Evolutionary conservation across 2,797 vertebrate species (phyloP).

Genomic region (Clarias laeviceps): DNA sequence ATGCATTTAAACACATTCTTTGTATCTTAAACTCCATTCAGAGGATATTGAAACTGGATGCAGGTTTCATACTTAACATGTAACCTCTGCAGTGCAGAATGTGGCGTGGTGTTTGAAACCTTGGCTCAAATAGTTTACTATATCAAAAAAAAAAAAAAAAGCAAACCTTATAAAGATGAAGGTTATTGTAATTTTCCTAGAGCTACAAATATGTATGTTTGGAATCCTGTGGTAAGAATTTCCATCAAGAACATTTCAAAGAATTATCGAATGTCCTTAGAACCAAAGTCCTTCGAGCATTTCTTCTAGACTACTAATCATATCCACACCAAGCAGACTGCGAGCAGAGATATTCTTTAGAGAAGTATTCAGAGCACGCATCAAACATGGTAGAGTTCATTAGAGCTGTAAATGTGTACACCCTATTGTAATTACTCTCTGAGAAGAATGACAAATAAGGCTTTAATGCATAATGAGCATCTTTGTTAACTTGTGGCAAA

Average conservation of each 20-base stretch:
- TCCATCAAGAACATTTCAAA: background rate
- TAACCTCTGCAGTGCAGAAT: background rate
- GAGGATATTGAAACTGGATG: background rate
- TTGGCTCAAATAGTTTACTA: background rate
- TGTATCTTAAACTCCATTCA: background rate
- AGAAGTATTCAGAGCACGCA: constrained; percentile 49
- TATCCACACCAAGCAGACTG: constrained; percentile 7
- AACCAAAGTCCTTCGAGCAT: background rate
- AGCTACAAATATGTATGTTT: background rate
- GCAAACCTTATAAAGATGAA: too few species aligned
- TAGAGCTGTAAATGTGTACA: constrained; percentile 72
- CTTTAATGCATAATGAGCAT: constrained; percentile 61
- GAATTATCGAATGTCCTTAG: background rate
- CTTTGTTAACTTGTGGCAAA: constrained; percentile 64
- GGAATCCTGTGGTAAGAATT: background rate
- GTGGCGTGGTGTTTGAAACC: background rate
- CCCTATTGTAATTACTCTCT: constrained; percentile 68
- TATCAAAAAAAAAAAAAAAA: background rate
- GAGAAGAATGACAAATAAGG: constrained; percentile 63
- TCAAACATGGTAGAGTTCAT: constrained; percentile 66
- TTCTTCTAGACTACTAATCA: background rate
- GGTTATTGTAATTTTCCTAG: background rate
- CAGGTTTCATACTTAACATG: background rate
- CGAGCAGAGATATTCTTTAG: constrained; percentile 15
- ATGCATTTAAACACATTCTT: background rate